phyloP scores from a whole-genome alignment of 2,113 vertebrate species.

The Coregonus clupeaformis region DNA sequence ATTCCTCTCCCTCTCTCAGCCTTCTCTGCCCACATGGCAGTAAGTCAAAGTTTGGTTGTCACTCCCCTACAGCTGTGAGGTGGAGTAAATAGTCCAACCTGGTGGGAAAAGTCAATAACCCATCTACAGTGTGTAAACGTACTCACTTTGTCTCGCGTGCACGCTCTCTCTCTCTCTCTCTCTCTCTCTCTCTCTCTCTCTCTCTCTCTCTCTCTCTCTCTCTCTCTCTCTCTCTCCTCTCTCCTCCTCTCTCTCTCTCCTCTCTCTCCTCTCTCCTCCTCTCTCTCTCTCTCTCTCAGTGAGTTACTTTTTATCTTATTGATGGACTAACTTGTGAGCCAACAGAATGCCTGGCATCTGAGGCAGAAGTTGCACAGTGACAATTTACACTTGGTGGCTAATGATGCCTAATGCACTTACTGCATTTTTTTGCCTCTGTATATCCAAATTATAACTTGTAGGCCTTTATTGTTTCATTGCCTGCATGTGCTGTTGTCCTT shows the following conservation, averaged over 20 bases:
- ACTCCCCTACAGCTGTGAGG: not conserved
- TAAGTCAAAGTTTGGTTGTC: not conserved
- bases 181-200: too few relatives aligned
- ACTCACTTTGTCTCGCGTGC: not conserved
- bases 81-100: slow-evolving; percentile 5
- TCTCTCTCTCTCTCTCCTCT: too few relatives aligned
- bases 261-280: too few relatives aligned
- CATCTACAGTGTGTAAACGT: not conserved
- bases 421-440: not conserved
- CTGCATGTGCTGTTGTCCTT: not conserved
- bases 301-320: not conserved
- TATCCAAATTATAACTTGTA: not conserved
- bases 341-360: not conserved
- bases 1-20: not conserved
- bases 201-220: too few relatives aligned
- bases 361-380: not conserved
- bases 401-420: not conserved
- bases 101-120: not conserved
- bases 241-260: too few relatives aligned
- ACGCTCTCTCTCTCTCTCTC: too few relatives aligned
- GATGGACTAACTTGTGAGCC: not conserved
- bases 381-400: too few relatives aligned
- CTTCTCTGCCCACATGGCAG: not conserved
- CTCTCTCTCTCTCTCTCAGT: not conserved
- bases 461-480: too few relatives aligned